A percentile compares a stretch with the other conserved stretches of the same genome.
These are phyloP conservation scores for Cossypha dichroa DNA, from an alignment of 2,797 vertebrate genomes.

Conservation along the genomic window DNA sequence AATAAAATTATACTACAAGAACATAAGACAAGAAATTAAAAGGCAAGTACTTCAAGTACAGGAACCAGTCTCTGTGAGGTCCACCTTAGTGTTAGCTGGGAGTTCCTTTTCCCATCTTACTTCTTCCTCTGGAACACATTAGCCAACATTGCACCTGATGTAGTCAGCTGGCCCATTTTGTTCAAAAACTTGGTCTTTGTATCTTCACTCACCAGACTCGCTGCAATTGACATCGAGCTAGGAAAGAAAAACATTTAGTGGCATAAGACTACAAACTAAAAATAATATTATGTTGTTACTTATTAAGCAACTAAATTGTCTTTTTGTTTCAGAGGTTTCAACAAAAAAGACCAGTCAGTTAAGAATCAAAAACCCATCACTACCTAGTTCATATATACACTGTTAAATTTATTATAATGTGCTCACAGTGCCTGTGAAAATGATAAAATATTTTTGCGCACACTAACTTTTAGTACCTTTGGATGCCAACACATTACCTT, in stretches of 20 bases:
- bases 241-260: background rate
- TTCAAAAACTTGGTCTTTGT: slow-evolving; percentile 99
- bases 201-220: slow-evolving; percentile 96
- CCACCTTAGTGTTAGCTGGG: slow-evolving; percentile 78
- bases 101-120: slow-evolving; percentile 69
- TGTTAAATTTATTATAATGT: background rate
- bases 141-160: slow-evolving; percentile 97
- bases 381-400: background rate
- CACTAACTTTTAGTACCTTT: background rate
- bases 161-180: slow-evolving; percentile 99
- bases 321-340: background rate
- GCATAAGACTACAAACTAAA: background rate
- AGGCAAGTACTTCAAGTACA: slow-evolving; percentile 96
- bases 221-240: slow-evolving; percentile 96
- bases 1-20: slow-evolving; percentile 88
- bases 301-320: background rate
- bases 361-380: background rate
- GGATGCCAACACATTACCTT: background rate
- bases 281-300: background rate
- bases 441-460: background rate
- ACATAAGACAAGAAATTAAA: slow-evolving; percentile 84
- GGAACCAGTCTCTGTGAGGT: slow-evolving; percentile 78
- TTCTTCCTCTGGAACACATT: slow-evolving; percentile 99
- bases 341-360: background rate
- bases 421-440: background rate